Base-by-base conservation (phyloP, 2,113 vertebrate genomes). In the Hiodon tergisus region DNA sequence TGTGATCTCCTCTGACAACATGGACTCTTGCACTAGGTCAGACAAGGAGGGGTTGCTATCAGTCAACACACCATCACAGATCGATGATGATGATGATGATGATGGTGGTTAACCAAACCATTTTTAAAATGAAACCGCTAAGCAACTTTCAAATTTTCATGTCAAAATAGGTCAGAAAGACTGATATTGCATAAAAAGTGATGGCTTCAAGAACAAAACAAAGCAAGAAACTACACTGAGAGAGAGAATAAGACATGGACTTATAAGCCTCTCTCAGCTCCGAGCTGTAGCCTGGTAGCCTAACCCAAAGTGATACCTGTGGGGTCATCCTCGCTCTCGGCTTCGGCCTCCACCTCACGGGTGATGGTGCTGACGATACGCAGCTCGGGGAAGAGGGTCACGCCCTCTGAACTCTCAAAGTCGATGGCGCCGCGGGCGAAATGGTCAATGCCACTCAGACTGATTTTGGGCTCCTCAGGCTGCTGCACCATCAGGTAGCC, bases 311-410 rank as follows among this genome's bases (percentile, higher is more conserved):
- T 8, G 3, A 4, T 82, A 95, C 94, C 97, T 77, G 96, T 98
- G 3, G 97, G 96, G 80, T 98, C 95, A 51, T 98, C 96, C 0
- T 93, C 93, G 0, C 92, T 92, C 0, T 95, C 95, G 0, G 92
- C 88, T 0, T 96, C 95, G 0, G 90, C 84, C 61, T 97, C 95
- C 78, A 97, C 95, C 78, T 98, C 97, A 0, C 96, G 89, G 0
- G 94, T 98, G 84, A 99, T 93, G 81, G 97, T 98, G 90, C 97
- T 99, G 76, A 99, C 94, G n/a, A 99, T 94, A 4, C 93, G 95
- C 0, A 99, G 94, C 88, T 99, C 97, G 0, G 97, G 97, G 78
- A 99, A 99, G 0, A 99, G 91, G 1, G 89, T 89, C 9, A 99
- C 94, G 0, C 97, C 97, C 67, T 96, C 94, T 0, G 90, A 53